Conservation (phyloP, 2,797 vertebrate genomes). For the Platalea minor region DNA sequence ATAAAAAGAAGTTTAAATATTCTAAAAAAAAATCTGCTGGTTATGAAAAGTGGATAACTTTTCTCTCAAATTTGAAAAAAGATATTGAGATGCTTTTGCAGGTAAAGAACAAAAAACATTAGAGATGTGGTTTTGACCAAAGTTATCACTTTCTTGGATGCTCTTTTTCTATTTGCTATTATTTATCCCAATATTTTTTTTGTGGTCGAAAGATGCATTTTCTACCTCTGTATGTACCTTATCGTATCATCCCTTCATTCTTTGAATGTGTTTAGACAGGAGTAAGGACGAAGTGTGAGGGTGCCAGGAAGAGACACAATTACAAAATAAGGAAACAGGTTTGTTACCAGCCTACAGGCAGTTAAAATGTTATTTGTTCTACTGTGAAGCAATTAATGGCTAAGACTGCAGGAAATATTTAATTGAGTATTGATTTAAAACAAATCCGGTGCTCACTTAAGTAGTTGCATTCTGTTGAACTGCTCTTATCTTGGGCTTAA, state of each 20-base stretch:
- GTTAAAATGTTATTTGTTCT: slow-evolving; percentile 57
- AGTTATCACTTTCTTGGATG: neutral
- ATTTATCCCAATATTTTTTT: neutral
- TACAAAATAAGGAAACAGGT: neutral
- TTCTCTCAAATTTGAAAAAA: neutral
- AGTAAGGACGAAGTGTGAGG: neutral
- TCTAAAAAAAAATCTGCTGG: fast-evolving
- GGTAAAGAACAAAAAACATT: neutral
- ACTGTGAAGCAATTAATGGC: slow-evolving; percentile 60
- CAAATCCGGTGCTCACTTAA: slow-evolving; percentile 43
- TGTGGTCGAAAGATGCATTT: neutral
- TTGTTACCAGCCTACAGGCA: slow-evolving; percentile 36
- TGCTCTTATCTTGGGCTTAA: neutral
- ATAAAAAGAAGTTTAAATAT: neutral
- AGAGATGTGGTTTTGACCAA: neutral
- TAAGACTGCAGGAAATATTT: slow-evolving; percentile 65
- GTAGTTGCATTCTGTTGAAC: slow-evolving; percentile 37
- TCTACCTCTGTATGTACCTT: neutral
- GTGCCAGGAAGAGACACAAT: slow-evolving; percentile 7
- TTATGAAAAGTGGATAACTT: neutral
- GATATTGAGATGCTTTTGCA: neutral
- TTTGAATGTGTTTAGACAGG: neutral
- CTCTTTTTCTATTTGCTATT: neutral
- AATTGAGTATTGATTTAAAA: slow-evolving; percentile 72
- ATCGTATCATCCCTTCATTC: neutral